A percentile compares a stretch with the other conserved stretches of the same genome.
These are phyloP conservation scores for Chaetophractus vellerosus DNA, from an alignment of 2,797 vertebrate species.

Conservation along the genomic window DNA sequence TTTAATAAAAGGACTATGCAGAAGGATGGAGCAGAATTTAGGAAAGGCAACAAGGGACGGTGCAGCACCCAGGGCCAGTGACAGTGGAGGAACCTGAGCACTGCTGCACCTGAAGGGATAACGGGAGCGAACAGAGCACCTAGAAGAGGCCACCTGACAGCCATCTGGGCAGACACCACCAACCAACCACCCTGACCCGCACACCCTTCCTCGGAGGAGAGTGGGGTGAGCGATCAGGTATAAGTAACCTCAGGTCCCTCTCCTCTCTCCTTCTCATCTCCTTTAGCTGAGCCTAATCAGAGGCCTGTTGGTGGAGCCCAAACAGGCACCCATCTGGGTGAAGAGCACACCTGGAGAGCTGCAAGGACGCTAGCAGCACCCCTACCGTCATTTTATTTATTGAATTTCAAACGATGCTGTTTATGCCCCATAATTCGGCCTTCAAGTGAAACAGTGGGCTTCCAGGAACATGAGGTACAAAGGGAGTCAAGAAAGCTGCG, in stretches of 20 bases:
- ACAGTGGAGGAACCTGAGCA: not conserved
- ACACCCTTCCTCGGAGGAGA: not conserved
- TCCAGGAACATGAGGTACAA: not conserved
- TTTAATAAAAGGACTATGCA: not conserved
- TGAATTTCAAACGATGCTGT: constrained; percentile 23
- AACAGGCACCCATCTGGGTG: not conserved
- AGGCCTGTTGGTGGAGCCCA: not conserved
- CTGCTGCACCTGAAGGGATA: not conserved
- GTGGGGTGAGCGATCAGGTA: not conserved
- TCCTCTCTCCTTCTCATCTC: not conserved
- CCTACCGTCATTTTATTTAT: not conserved
- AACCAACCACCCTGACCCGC: too few relatives aligned
- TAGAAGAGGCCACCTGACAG: not conserved
- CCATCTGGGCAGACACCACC: not conserved
- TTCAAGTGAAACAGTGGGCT: not conserved
- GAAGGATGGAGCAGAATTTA: not conserved
- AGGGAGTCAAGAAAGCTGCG: constrained; percentile 16
- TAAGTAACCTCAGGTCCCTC: not conserved
- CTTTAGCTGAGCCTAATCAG: constrained; percentile 3
- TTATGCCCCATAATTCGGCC: not conserved
- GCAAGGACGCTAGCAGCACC: not conserved
- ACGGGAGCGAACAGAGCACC: not conserved
- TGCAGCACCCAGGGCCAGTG: not conserved
- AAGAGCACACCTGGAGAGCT: not conserved
- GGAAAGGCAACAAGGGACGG: not conserved